Percentiles rank a stretch among this genome's conserved stretches.
phyloP scores from a whole-genome alignment of 2,113 vertebrate genomes.

The Nothoprocta perdicaria region DNA sequence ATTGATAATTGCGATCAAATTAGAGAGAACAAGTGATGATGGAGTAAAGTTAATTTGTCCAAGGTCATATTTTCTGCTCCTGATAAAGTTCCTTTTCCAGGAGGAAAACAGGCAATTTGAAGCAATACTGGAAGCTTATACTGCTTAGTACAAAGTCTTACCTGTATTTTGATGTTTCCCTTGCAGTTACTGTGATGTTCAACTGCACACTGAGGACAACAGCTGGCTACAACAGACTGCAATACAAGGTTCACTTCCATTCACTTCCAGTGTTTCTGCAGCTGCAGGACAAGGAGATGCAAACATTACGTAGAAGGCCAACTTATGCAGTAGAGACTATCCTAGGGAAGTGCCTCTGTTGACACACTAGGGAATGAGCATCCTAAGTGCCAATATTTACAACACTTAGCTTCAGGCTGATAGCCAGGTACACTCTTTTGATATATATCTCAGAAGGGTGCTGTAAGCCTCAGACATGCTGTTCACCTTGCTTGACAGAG shows the following conservation, averaged over 20 bases:
- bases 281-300: accelerated
- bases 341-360: not conserved
- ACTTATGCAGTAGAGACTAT: accelerated
- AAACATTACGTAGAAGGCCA: not conserved
- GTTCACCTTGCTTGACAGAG: not conserved
- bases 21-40: not conserved
- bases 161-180: not conserved
- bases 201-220: not conserved
- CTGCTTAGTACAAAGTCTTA: not conserved
- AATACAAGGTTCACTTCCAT: not conserved
- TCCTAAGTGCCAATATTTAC: not conserved
- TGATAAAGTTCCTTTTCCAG: not conserved
- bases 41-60: not conserved
- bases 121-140: not conserved
- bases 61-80: not conserved
- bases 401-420: not conserved
- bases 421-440: not conserved
- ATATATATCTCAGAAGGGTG: not conserved
- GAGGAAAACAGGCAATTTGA: not conserved
- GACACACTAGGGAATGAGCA: not conserved
- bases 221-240: accelerated
- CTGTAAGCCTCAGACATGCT: not conserved
- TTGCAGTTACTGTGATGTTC: not conserved
- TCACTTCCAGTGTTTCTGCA: not conserved
- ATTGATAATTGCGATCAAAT: not conserved